Conservation (phyloP, 2,797 vertebrate genomes). For the Anisognathus igniventris region DNA sequence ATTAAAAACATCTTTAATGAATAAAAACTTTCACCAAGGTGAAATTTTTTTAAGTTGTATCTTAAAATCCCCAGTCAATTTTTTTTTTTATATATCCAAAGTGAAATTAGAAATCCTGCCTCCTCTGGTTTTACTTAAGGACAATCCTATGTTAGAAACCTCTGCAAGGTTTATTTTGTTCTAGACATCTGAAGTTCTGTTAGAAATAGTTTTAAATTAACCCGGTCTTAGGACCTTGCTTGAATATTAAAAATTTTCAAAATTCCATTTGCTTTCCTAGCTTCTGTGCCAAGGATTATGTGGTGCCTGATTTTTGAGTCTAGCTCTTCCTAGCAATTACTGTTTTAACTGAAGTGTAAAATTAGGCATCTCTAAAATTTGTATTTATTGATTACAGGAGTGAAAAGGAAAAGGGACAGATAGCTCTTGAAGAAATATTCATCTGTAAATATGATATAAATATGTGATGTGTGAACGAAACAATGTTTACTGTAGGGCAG, state of each 20-base stretch:
- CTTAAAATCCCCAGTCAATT: background rate
- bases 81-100: background rate
- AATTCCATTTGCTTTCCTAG: background rate
- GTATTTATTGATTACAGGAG: background rate
- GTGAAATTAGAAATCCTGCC: background rate
- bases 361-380: background rate
- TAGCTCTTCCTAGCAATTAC: conserved; percentile 3
- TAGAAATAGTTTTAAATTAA: background rate
- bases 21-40: background rate
- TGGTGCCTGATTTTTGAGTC: background rate
- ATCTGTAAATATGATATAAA: background rate
- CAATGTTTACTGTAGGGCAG: background rate
- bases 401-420: background rate
- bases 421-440: background rate
- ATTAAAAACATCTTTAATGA: background rate
- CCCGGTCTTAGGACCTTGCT: background rate
- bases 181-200: background rate
- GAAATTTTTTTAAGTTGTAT: background rate
- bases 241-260: background rate
- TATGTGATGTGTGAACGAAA: background rate
- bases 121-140: background rate
- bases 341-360: conserved; percentile 30
- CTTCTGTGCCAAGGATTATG: conserved; percentile 5
- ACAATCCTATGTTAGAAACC: background rate
- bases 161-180: background rate